Evolutionary conservation across 2,888 invertebrate genomes (phyloP), one percentile per base, ranked within the genome.

Genomic region (Achlya flavicornis): DNA sequence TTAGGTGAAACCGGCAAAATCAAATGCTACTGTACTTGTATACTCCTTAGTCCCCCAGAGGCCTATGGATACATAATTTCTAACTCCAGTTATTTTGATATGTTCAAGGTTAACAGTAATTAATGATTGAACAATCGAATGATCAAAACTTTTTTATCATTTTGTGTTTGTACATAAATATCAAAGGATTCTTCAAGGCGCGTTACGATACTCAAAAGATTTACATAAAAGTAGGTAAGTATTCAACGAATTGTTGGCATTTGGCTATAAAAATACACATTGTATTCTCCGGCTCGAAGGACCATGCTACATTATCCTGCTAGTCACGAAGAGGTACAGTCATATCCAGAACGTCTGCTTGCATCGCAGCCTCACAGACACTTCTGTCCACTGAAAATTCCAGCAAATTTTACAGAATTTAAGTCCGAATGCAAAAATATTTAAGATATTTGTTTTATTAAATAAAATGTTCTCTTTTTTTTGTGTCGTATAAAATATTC

Each of bases 11-110:
- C 68, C 70, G 64, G 65, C 61, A 60, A 67, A 70, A 74, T 66
- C 68, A 73, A 65, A 64, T 66, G 65, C 64, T 71, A 68, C 66
- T 71, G 64, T 64, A 61, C 68, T 68, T 70, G 63, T 64, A 64
- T 64, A 57, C 66, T 48, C 53, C 57, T 19, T 32, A 41, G 46
- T 33, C 19, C 53, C 2, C 57, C 63, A 59, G 41, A 5, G 33
- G 48, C 26, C 38, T 33, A 35, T 35, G 59, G 60, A 64, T 62
- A 62, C 59, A 35, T 59, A 57, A 68, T 64, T 61, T 61, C 3
- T 14, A 46, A 32, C 33, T 53, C 61, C 10, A n/a, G 33, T 48
- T 46, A 35, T 26, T 43, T 60, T 41, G n/a, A 1, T n/a, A 46
- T 46, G 26, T 60, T 60, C 41, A 11, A 26, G 41, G 60, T 26